Percentiles rank a stretch among this genome's conserved stretches.
Conservation (phyloP, 2,113 vertebrate species). For the Sinocyclocheilus anophthalmus region DNA sequence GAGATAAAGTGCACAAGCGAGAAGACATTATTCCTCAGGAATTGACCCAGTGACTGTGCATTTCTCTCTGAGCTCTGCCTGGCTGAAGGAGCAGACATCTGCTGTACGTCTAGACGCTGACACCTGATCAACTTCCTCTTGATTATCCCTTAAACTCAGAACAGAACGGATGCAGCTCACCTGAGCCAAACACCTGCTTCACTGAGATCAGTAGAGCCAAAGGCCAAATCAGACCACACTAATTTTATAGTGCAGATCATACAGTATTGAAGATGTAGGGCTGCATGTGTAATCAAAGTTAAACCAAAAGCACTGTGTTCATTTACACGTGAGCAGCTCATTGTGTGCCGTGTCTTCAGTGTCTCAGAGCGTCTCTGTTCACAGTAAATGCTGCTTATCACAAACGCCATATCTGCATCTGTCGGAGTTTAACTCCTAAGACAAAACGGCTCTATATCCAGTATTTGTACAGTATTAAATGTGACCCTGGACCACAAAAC, state of each 20-base stretch:
- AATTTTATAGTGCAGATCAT: too few relatives aligned
- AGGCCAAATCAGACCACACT: background rate
- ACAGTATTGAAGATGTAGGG: too few relatives aligned
- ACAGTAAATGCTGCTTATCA: too few relatives aligned
- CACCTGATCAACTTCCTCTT: background rate
- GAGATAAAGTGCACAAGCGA: background rate
- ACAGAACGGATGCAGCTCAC: constrained; percentile 23
- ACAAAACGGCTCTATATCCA: background rate
- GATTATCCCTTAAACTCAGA: constrained; percentile 40
- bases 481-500: too few relatives aligned
- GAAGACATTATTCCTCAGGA: background rate
- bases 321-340: too few relatives aligned
- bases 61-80: background rate
- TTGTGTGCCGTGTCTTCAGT: too few relatives aligned
- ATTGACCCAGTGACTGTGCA: background rate
- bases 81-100: constrained; percentile 19
- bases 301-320: too few relatives aligned
- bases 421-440: background rate
- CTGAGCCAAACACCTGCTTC: background rate
- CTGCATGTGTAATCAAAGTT: too few relatives aligned
- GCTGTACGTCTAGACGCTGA: constrained; percentile 31
- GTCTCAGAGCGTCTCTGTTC: too few relatives aligned
- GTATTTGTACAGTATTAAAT: background rate
- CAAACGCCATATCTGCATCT: too few relatives aligned
- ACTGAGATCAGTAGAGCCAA: background rate